Evolutionary conservation across 35 echinoderm and acorn worm species (phyloP).

Genomic region (Nesometra sesokonis): DNA sequence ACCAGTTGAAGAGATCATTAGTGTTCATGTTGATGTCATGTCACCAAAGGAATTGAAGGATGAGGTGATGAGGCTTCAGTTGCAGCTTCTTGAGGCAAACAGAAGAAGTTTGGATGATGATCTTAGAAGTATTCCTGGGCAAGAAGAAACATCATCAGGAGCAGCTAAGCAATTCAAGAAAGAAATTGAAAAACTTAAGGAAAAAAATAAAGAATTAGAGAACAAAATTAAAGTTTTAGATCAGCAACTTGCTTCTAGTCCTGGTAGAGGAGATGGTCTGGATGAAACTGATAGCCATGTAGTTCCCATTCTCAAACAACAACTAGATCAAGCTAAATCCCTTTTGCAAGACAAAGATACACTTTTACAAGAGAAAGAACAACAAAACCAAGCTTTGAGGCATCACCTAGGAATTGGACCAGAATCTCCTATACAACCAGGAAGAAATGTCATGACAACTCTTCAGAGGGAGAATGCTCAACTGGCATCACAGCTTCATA

Average conservation of each 20-base stretch:
- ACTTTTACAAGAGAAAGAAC: constrained; percentile 40
- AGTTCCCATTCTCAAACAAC: constrained; percentile 85
- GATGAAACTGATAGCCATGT: constrained; percentile 49
- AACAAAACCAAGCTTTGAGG: constrained; percentile 44
- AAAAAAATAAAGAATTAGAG: constrained; percentile 36
- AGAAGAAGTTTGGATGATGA: constrained; percentile 1
- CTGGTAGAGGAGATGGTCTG: constrained; percentile 23
- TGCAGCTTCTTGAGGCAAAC: neutral
- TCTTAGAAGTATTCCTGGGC: constrained; percentile 68
- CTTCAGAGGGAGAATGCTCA: constrained; percentile 33
- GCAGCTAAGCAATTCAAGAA: constrained; percentile 26
- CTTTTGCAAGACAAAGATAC: constrained; percentile 73
- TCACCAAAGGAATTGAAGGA: constrained; percentile 21
- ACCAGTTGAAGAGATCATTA: neutral
- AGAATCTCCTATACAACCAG: constrained; percentile 41
- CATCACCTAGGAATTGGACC: constrained; percentile 61
- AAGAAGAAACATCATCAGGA: constrained; percentile 35
- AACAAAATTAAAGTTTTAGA: constrained; percentile 29
- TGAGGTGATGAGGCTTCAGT: constrained; percentile 8
- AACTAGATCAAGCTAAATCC: constrained; percentile 92
- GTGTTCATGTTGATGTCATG: neutral
- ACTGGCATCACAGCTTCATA: constrained; percentile 22
- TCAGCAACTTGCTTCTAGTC: constrained; percentile 63
- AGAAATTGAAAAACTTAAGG: constrained; percentile 29
- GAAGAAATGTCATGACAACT: constrained; percentile 30